Percentiles rank a stretch among this genome's conserved stretches.
Evolutionary conservation across 2,888 invertebrate species (phyloP).

Genomic region (Cantharis flavilabris): DNA sequence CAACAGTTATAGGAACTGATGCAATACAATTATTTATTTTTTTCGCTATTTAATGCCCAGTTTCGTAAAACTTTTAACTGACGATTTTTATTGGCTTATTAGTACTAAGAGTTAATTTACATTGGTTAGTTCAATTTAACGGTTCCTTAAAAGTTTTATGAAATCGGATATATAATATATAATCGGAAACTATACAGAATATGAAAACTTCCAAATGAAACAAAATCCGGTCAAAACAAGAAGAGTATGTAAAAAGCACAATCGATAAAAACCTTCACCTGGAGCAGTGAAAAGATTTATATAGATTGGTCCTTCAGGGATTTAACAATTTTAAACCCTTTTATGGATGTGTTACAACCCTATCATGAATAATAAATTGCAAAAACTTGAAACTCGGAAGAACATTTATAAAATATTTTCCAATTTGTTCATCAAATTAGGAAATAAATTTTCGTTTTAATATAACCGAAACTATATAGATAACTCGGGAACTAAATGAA

Average conservation of each 20-base stretch:
- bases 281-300: constrained; percentile 2
- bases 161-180: too few relatives aligned
- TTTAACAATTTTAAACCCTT: not conserved
- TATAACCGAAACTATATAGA: not conserved
- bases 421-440: not conserved
- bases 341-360: not conserved
- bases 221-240: not conserved
- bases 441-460: not conserved
- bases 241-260: not conserved
- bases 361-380: not conserved
- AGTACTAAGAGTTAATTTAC: too few relatives aligned
- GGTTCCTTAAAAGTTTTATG: too few relatives aligned
- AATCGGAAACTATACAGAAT: too few relatives aligned
- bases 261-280: not conserved
- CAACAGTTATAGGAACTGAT: too few relatives aligned
- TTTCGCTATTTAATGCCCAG: too few relatives aligned
- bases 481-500: not conserved
- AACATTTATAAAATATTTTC: not conserved
- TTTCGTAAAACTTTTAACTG: too few relatives aligned
- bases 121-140: too few relatives aligned
- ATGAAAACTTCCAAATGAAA: not conserved
- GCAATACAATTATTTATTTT: too few relatives aligned
- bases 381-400: not conserved
- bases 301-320: not conserved
- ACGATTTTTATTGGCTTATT: too few relatives aligned